Conservation (phyloP, 2,113 vertebrate genomes). For the Picathartes gymnocephalus region DNA sequence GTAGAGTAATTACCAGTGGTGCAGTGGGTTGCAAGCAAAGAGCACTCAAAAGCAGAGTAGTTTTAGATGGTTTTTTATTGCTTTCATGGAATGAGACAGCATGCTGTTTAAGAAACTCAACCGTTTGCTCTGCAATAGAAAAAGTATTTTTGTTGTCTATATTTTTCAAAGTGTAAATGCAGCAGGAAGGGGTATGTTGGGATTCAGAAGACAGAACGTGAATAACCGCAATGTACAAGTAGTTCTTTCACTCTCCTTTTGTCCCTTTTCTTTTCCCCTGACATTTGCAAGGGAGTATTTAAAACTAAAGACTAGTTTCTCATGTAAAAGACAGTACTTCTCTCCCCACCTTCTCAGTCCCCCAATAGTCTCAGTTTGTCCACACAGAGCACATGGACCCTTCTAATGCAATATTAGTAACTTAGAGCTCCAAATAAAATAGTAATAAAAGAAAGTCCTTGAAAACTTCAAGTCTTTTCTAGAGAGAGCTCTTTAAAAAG, state of each 20-base stretch:
- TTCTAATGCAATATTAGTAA: background rate
- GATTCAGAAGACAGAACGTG: rapidly evolving
- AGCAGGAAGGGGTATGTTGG: background rate
- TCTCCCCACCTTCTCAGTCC: background rate
- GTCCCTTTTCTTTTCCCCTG: background rate
- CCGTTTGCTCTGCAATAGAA: background rate
- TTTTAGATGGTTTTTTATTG: background rate
- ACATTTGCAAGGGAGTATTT: background rate
- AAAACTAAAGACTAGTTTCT: background rate
- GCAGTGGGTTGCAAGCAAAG: background rate
- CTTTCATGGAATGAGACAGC: background rate
- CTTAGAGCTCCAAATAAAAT: background rate
- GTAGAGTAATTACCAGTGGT: background rate
- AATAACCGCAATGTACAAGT: background rate
- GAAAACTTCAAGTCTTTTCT: background rate
- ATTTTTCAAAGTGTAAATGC: background rate
- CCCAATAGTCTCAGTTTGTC: background rate
- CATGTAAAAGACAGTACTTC: background rate
- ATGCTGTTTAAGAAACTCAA: background rate
- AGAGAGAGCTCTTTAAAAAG: background rate
- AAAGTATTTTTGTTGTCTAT: background rate
- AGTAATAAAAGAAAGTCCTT: background rate
- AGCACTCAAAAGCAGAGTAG: background rate
- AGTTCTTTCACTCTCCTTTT: background rate
- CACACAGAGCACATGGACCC: background rate